phyloP scores from a whole-genome alignment of 2,113 vertebrate genomes.

The Xenopus laevis region DNA sequence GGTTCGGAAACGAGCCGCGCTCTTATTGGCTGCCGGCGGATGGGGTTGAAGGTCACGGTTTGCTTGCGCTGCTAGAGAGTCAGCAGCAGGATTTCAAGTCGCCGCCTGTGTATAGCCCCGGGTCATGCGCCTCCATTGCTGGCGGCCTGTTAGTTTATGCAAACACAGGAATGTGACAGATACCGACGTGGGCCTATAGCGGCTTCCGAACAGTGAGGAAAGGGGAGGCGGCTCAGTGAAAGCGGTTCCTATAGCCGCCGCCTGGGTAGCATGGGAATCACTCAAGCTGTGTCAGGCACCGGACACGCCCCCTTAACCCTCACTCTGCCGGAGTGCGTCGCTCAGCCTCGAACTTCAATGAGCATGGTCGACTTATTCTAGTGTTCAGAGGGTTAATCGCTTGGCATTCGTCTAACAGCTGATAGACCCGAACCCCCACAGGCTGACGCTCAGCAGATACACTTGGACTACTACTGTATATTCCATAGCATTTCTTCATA shows the following conservation, averaged over 20 bases:
- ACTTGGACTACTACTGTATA: no score
- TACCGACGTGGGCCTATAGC: conserved; percentile 18
- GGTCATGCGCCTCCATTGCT: conserved; percentile 40
- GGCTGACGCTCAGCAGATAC: no score
- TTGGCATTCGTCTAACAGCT: not conserved
- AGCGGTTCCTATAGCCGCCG: not conserved
- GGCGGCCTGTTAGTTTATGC: conserved; percentile 38
- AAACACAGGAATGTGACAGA: conserved; percentile 19
- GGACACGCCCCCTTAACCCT: conserved; percentile 24
- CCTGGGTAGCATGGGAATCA: conserved; percentile 22
- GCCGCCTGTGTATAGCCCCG: not conserved
- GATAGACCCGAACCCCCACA: not conserved
- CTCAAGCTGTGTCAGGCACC: conserved; percentile 2
- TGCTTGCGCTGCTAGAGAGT: conserved; percentile 47
- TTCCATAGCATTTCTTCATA: no score
- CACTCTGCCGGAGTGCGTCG: not conserved
- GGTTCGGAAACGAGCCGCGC: conserved; percentile 68
- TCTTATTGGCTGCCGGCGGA: conserved; percentile 69
- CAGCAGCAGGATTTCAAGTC: no score
- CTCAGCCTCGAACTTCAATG: not conserved
- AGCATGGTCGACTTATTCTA: no score
- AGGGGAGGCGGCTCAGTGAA: not conserved
- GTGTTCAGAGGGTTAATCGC: not conserved
- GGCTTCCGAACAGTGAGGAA: not conserved
- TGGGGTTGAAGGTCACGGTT: conserved; percentile 70